A percentile compares a stretch with the other conserved stretches of the same genome.
These are phyloP conservation scores for Ptychoptera contaminata DNA, from an alignment of 2,888 invertebrate species.

Conservation along the genomic window DNA sequence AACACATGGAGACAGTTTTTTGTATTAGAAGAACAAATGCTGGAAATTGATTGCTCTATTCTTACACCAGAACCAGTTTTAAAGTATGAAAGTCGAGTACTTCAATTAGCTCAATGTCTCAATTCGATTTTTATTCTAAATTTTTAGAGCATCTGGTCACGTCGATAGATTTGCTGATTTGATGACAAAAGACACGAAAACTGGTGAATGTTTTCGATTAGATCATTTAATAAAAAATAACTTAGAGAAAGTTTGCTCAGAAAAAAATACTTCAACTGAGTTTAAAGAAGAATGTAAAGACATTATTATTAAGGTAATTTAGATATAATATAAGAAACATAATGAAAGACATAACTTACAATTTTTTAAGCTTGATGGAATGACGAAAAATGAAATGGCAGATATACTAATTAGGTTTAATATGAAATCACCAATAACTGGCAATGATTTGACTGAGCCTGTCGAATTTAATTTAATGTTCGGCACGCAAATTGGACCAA, in stretches of 20 bases:
- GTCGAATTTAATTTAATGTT: slow-evolving; percentile 99
- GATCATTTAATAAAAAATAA: slow-evolving; percentile 96
- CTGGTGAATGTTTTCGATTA: slow-evolving; percentile 92
- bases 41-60: slow-evolving; percentile 96
- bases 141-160: slow-evolving; percentile 81
- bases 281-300: slow-evolving; percentile 59
- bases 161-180: slow-evolving; percentile 97
- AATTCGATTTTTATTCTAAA: neutral
- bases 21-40: slow-evolving; percentile 93
- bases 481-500: slow-evolving; percentile 92
- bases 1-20: slow-evolving; percentile 91
- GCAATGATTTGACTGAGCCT: slow-evolving; percentile 88
- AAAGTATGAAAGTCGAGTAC: slow-evolving; percentile 40
- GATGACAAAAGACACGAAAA: slow-evolving; percentile 95
- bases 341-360: slow-evolving; percentile 2
- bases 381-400: slow-evolving; percentile 80
- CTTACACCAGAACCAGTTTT: slow-evolving; percentile 93
- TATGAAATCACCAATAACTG: slow-evolving; percentile 91
- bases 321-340: neutral
- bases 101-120: neutral
- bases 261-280: slow-evolving; percentile 64
- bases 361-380: slow-evolving; percentile 65
- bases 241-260: slow-evolving; percentile 67
- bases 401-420: slow-evolving; percentile 68
- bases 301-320: slow-evolving; percentile 50